phyloP scores from a whole-genome alignment of 1,140 invertebrate genomes.

The Papilio xuthus region DNA sequence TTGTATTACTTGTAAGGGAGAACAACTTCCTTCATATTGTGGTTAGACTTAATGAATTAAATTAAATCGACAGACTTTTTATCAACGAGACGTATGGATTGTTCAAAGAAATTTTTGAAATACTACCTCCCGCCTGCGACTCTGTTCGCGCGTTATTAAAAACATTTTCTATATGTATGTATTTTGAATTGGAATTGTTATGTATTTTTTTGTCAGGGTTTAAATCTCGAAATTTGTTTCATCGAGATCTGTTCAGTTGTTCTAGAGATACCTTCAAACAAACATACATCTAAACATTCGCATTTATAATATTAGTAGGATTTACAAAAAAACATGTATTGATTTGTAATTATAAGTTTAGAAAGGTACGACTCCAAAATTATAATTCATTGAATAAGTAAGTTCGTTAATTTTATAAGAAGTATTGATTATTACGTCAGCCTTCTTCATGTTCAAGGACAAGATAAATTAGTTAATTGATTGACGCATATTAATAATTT shows the following conservation, averaged over 20 bases:
- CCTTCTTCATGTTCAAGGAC: slow-evolving; percentile 5
- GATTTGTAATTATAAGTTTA: too few relatives aligned
- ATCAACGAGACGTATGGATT: background rate
- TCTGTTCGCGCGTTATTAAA: too few relatives aligned
- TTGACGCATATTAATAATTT: slow-evolving; percentile 2
- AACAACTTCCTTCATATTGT: slow-evolving; percentile 36
- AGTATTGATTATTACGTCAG: slow-evolving; percentile 13
- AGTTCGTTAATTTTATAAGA: slow-evolving; percentile 11
- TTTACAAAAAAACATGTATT: background rate
- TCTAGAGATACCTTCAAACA: too few relatives aligned
- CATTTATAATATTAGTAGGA: too few relatives aligned
- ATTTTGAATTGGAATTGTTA: too few relatives aligned
- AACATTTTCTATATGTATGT: too few relatives aligned
- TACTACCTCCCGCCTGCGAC: too few relatives aligned
- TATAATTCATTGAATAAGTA: slow-evolving; percentile 26
- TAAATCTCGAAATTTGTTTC: too few relatives aligned
- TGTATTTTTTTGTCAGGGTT: too few relatives aligned
- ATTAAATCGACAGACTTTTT: slow-evolving; percentile 11
- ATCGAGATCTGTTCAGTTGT: too few relatives aligned
- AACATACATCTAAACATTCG: too few relatives aligned
- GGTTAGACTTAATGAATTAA: slow-evolving; percentile 31
- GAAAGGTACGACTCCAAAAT: background rate
- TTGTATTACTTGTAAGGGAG: slow-evolving; percentile 38
- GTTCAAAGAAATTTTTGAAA: background rate
- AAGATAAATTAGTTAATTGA: slow-evolving; percentile 21